These are phyloP conservation scores for Cantharis nigra DNA, from an alignment of 2,888 invertebrate genomes.

Conservation along the genomic window DNA sequence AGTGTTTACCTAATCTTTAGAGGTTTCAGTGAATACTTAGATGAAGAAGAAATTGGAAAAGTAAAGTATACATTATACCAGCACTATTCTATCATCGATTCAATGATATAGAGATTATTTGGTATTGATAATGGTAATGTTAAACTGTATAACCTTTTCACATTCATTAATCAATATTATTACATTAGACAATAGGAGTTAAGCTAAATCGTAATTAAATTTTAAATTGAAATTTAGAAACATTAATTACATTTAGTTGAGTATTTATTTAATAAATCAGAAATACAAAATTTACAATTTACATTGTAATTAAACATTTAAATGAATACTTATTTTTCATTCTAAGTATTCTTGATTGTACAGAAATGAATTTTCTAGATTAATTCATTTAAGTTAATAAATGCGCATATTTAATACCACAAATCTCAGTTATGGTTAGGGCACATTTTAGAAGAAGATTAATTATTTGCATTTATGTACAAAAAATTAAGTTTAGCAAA, in stretches of 20 bases:
- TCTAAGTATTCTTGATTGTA: not conserved
- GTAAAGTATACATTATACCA: not conserved
- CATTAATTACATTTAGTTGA: constrained; percentile 1
- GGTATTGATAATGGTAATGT: not conserved
- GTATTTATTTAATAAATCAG: constrained; percentile 3
- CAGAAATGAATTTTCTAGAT: constrained; percentile 8
- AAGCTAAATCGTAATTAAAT: not conserved
- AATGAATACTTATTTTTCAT: constrained; percentile 5
- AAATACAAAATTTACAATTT: constrained; percentile 2
- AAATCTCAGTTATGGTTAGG: constrained; percentile 1
- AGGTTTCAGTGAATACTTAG: too few species aligned
- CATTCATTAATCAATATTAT: not conserved
- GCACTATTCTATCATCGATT: not conserved
- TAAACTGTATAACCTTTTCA: not conserved
- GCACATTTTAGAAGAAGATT: constrained; percentile 1
- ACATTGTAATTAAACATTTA: constrained; percentile 19
- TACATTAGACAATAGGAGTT: not conserved
- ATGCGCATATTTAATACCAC: constrained; percentile 10
- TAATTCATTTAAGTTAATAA: constrained; percentile 15
- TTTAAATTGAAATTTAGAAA: not conserved
- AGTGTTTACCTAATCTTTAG: too few species aligned
- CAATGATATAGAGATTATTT: not conserved
- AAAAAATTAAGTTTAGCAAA: not conserved
- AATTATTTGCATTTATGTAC: constrained; percentile 5
- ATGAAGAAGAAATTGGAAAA: not conserved